Evolutionary conservation across 2,888 invertebrate species (phyloP).

Genomic region (Standfussiana lucernea): DNA sequence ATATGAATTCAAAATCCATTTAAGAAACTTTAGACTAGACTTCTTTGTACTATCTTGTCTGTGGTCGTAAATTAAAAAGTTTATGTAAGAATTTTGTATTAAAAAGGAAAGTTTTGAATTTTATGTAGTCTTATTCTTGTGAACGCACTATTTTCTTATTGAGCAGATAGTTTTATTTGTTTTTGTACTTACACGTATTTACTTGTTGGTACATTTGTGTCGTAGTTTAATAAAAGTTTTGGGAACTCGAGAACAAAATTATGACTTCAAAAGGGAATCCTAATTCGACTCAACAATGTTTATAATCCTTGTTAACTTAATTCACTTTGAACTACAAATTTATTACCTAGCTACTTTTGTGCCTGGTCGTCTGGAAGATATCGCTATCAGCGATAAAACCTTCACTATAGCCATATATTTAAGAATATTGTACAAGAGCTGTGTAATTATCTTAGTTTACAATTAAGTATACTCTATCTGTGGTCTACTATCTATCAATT

Average conservation of each 20-base stretch:
- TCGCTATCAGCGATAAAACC: too few relatives aligned
- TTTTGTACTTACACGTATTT: not conserved
- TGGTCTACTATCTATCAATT: not conserved
- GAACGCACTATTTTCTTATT: conserved; percentile 53
- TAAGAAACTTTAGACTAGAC: conserved; percentile 67
- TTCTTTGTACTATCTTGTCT: conserved; percentile 65
- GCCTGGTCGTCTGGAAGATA: too few relatives aligned
- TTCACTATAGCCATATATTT: not conserved
- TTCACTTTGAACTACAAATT: not conserved
- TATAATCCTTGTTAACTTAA: not conserved
- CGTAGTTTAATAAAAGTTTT: not conserved
- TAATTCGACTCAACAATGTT: not conserved
- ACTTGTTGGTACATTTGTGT: not conserved
- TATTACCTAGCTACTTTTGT: not conserved
- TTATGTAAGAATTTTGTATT: conserved; percentile 58
- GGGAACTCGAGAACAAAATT: not conserved
- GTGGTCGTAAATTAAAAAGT: conserved; percentile 69
- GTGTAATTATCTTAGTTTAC: not conserved
- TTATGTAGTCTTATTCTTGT: conserved; percentile 40
- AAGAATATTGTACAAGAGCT: not conserved
- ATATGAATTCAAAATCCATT: conserved; percentile 72
- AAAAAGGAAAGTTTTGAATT: conserved; percentile 59
- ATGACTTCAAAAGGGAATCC: not conserved
- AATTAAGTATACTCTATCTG: not conserved
- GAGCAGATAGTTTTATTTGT: conserved; percentile 19